Conservation (phyloP, 2,888 invertebrate species). For the Spilosoma lubricipeda region DNA sequence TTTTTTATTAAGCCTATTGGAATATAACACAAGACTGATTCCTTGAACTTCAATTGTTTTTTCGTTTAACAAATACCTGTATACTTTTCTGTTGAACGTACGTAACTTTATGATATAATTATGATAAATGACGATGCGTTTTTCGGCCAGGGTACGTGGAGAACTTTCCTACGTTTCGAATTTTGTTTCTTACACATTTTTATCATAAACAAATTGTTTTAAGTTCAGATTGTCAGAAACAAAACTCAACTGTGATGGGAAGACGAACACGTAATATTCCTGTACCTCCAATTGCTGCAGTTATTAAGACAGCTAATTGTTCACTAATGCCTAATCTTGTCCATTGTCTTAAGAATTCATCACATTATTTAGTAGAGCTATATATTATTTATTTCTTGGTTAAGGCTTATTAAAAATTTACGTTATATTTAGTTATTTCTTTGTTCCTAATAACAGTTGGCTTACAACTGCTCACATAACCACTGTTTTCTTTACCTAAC, state of each 20-base stretch:
- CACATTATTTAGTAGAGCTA: slow-evolving; percentile 77
- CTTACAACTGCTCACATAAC: slow-evolving; percentile 46
- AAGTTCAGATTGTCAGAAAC: background rate
- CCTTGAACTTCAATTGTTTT: slow-evolving; percentile 61
- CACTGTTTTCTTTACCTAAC: slow-evolving; percentile 53
- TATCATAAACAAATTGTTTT: background rate
- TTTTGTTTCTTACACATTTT: slow-evolving; percentile 3
- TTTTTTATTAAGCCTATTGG: slow-evolving; percentile 65
- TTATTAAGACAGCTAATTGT: slow-evolving; percentile 63
- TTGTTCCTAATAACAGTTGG: slow-evolving; percentile 73
- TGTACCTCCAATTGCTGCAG: slow-evolving; percentile 40
- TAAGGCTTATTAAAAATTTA: slow-evolving; percentile 61
- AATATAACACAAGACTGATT: slow-evolving; percentile 80
- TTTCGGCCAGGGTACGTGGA: slow-evolving; percentile 10
- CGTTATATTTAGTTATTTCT: slow-evolving; percentile 56
- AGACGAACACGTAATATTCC: background rate
- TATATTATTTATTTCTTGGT: slow-evolving; percentile 76
- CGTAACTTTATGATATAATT: slow-evolving; percentile 22
- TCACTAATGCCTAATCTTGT: slow-evolving; percentile 83
- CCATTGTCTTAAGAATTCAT: slow-evolving; percentile 78
- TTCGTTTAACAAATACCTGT: slow-evolving; percentile 41
- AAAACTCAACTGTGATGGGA: background rate
- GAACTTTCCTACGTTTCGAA: slow-evolving; percentile 6
- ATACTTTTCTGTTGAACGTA: slow-evolving; percentile 38
- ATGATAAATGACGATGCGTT: slow-evolving; percentile 4